Evolutionary conservation across 1,140 invertebrate species (phyloP).

Genomic region (Euwallacea fornicatus): DNA sequence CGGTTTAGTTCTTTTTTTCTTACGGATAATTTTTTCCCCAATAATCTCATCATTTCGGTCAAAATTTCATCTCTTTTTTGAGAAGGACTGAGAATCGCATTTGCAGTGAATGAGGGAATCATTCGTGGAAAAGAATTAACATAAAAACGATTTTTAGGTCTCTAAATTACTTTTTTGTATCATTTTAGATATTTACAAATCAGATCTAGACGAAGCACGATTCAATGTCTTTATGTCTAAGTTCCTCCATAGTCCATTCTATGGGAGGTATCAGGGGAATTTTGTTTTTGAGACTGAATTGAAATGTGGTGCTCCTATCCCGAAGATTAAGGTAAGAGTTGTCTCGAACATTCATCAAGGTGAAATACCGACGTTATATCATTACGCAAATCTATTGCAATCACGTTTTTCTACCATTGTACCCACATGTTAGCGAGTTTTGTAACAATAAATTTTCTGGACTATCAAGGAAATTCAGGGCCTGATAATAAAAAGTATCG

Average conservation of each 20-base stretch:
- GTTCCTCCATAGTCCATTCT: slow-evolving; percentile 69
- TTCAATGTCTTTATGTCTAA: slow-evolving; percentile 67
- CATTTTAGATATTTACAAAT: slow-evolving; percentile 55
- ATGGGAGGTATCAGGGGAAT: slow-evolving; percentile 69
- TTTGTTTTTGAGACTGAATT: slow-evolving; percentile 66
- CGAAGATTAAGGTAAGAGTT: slow-evolving; percentile 58
- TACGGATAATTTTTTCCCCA: too few species aligned
- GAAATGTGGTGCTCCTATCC: slow-evolving; percentile 62
- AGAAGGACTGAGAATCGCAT: too few species aligned
- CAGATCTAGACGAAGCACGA: slow-evolving; percentile 55
- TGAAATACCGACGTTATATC: not conserved
- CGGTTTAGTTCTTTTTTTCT: too few species aligned
- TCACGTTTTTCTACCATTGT: too few species aligned
- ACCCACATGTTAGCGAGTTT: not conserved
- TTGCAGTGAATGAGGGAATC: too few species aligned
- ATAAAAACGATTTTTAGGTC: too few species aligned
- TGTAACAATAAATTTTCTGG: not conserved
- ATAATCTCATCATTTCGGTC: too few species aligned
- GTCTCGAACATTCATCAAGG: not conserved
- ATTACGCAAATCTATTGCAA: too few species aligned
- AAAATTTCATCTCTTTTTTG: too few species aligned
- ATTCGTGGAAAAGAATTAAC: too few species aligned
- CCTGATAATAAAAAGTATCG: too few species aligned
- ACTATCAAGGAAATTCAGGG: too few species aligned
- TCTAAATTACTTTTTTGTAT: not conserved